phyloP scores from a whole-genome alignment of 1,140 invertebrate species.

The Calephelis virginiensis region DNA sequence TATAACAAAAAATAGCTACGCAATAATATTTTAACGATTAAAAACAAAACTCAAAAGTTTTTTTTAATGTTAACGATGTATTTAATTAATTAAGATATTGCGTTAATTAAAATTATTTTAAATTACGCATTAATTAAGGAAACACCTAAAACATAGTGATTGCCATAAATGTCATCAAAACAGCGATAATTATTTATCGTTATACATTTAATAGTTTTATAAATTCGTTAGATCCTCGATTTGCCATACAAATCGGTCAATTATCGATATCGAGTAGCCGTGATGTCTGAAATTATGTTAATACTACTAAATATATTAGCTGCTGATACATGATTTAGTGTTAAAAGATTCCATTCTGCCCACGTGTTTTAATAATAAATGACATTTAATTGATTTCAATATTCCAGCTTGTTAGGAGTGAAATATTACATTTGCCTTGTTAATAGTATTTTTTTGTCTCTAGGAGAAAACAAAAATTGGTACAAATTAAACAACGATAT shows the following conservation, averaged over 20 bases:
- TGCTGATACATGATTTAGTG: slow-evolving; percentile 41
- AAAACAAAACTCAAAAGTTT: too few species aligned
- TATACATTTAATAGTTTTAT: slow-evolving; percentile 48
- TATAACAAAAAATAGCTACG: too few species aligned
- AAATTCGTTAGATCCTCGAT: slow-evolving; percentile 34
- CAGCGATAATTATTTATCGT: slow-evolving; percentile 2
- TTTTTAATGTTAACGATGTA: too few species aligned
- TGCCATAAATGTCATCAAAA: not conserved
- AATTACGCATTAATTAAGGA: too few species aligned
- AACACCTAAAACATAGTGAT: not conserved
- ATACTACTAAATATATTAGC: slow-evolving; percentile 52
- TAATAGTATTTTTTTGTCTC: too few species aligned
- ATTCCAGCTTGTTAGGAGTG: slow-evolving; percentile 23
- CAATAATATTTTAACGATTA: too few species aligned
- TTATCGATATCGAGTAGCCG: slow-evolving; percentile 47
- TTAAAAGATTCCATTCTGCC: slow-evolving; percentile 22
- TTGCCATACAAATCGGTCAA: slow-evolving; percentile 56
- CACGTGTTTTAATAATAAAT: slow-evolving; percentile 21
- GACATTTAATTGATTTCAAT: slow-evolving; percentile 18
- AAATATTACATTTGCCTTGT: too few species aligned
- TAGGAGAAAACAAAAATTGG: too few species aligned
- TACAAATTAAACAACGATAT: too few species aligned
- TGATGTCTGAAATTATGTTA: slow-evolving; percentile 62
- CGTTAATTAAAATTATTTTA: too few species aligned
- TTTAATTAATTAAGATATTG: too few species aligned